These are phyloP conservation scores for Nemotelus pantherinus DNA, from an alignment of 2,888 invertebrate genomes.

Conservation along the genomic window DNA sequence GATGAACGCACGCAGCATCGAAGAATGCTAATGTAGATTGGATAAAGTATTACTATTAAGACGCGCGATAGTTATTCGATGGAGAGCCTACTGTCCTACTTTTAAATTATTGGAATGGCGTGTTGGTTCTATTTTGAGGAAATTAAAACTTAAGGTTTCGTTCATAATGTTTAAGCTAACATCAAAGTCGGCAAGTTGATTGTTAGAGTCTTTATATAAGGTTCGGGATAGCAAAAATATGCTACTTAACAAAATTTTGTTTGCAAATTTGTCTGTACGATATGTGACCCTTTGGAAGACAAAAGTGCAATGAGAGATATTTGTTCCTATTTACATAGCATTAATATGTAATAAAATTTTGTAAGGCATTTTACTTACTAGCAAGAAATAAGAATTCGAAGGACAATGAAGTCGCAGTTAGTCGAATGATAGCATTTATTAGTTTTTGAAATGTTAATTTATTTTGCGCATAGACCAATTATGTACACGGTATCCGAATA, in stretches of 20 bases:
- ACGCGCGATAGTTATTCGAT: neutral
- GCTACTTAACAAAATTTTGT: no score
- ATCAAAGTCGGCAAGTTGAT: no score
- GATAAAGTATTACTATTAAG: neutral
- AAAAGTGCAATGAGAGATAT: conserved; percentile 11
- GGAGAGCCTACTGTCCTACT: neutral
- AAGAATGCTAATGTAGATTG: no score
- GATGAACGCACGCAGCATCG: no score
- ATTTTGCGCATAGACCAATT: conserved; percentile 33
- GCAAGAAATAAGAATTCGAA: neutral
- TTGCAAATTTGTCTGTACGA: neutral
- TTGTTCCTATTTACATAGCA: conserved; percentile 12
- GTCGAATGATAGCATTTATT: conserved; percentile 34
- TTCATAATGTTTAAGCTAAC: no score
- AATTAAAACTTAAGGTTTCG: no score
- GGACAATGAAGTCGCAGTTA: conserved; percentile 9
- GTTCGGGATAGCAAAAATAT: no score
- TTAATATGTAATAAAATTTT: conserved; percentile 4
- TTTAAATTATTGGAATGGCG: neutral
- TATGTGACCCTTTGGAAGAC: neutral
- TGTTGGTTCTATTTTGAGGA: neutral
- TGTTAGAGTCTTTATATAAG: no score
- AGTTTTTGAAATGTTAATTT: conserved; percentile 30
- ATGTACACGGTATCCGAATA: conserved; percentile 17
- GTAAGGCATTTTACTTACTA: neutral